phyloP scores from a whole-genome alignment of 2,888 invertebrate species.

The Eristalis pertinax region DNA sequence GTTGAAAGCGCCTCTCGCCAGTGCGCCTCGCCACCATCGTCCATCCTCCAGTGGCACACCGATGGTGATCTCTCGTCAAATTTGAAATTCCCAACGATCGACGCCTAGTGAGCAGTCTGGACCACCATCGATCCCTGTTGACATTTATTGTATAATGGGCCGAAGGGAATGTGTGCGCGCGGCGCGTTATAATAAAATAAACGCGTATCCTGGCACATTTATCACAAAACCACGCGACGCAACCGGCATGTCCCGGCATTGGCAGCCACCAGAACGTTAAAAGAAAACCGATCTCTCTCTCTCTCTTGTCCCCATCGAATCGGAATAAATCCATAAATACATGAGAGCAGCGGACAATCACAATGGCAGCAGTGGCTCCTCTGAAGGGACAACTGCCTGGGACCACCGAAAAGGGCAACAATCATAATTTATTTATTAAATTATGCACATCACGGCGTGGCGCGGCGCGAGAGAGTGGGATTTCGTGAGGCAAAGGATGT shows the following conservation, averaged over 20 bases:
- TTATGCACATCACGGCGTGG: conserved; percentile 74
- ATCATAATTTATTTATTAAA: conserved; percentile 74
- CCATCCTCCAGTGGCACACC: not conserved
- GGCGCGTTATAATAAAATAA: conserved; percentile 80
- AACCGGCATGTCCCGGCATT: not conserved
- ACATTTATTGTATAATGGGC: conserved; percentile 71
- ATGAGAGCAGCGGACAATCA: conserved; percentile 60
- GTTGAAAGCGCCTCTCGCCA: conserved; percentile 63
- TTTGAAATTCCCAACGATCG: conserved; percentile 63
- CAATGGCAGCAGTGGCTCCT: conserved; percentile 16
- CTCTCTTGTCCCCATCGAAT: conserved; percentile 10
- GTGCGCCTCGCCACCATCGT: not conserved
- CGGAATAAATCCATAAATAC: conserved; percentile 74
- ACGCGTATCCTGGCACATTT: conserved; percentile 81
- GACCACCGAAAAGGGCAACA: conserved; percentile 63
- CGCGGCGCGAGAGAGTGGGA: conserved; percentile 13
- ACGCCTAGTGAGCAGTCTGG: conserved; percentile 53
- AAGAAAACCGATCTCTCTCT: not conserved
- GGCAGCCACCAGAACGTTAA: not conserved
- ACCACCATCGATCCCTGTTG: conserved; percentile 70
- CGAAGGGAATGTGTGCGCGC: conserved; percentile 61
- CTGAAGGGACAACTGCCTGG: conserved; percentile 20
- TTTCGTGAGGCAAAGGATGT: conserved; percentile 52
- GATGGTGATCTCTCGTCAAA: conserved; percentile 57
- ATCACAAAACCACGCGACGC: conserved; percentile 77